These are phyloP conservation scores for Poeciliopsis prolifica DNA, from an alignment of 2,113 vertebrate species.

Conservation along the genomic window DNA sequence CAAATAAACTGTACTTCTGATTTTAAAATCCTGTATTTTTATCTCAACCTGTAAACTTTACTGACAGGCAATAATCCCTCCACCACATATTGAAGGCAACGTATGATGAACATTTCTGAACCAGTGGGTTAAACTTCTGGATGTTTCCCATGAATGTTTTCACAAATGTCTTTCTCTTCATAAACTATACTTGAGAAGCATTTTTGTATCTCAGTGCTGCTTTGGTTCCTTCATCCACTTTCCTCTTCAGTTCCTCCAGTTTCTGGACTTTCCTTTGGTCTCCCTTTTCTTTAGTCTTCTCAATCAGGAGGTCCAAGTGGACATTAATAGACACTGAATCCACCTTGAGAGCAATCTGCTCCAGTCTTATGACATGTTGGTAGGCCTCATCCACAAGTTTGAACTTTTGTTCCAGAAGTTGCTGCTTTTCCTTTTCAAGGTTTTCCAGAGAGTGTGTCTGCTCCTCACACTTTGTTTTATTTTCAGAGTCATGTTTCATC, in stretches of 20 bases:
- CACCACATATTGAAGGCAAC: no score
- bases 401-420: neutral
- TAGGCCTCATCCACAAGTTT: slow-evolving; percentile 5
- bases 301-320: slow-evolving; percentile 11
- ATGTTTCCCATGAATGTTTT: no score
- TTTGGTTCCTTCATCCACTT: neutral
- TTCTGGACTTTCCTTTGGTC: neutral
- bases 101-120: no score
- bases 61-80: no score
- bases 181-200: no score
- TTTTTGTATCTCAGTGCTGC: neutral
- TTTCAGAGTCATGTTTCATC: neutral
- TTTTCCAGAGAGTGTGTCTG: no score
- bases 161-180: no score
- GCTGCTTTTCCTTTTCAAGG: no score
- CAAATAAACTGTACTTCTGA: no score
- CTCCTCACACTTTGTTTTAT: neutral
- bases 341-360: slow-evolving; percentile 3
- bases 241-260: neutral
- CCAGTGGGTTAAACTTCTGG: no score
- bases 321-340: neutral
- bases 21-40: no score
- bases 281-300: slow-evolving; percentile 1
- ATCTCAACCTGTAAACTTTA: no score
- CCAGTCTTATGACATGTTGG: slow-evolving; percentile 9